phyloP scores from a whole-genome alignment of 2,888 invertebrate genomes.

The Netelia melanura region DNA sequence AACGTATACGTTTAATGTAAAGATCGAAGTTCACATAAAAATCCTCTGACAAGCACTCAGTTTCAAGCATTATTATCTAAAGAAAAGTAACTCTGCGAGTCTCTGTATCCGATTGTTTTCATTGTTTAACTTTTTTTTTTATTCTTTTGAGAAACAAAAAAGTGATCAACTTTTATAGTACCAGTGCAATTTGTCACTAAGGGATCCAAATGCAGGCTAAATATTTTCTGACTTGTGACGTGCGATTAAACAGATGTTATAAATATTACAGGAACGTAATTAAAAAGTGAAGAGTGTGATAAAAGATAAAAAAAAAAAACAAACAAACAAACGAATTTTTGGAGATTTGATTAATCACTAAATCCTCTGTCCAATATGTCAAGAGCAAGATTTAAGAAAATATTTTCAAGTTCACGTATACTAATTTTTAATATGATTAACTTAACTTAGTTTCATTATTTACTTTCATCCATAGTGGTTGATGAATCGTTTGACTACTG shows the following conservation, averaged over 20 bases:
- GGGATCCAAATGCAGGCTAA: conserved; percentile 61
- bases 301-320: conserved; percentile 41
- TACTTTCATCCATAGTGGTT: too few relatives aligned
- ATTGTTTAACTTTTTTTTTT: conserved; percentile 20
- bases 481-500: too few relatives aligned
- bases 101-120: conserved; percentile 24
- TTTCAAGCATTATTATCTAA: conserved; percentile 10
- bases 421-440: too few relatives aligned
- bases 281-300: conserved; percentile 58
- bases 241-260: conserved; percentile 63
- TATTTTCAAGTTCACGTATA: too few relatives aligned
- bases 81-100: conserved; percentile 6
- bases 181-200: conserved; percentile 70
- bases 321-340: not conserved
- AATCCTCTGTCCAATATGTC: not conserved
- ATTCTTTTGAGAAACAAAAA: conserved; percentile 27
- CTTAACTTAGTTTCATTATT: too few relatives aligned
- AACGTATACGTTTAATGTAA: conserved; percentile 66
- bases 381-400: not conserved
- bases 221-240: conserved; percentile 69
- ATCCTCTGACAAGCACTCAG: conserved; percentile 51
- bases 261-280: conserved; percentile 67
- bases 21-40: conserved; percentile 64
- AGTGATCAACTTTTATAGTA: conserved; percentile 13
- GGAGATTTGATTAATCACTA: not conserved